Evolutionary conservation across 2,113 vertebrate genomes (phyloP), one percentile per base, ranked within the genome.

Genomic region (Trinectes maculatus): DNA sequence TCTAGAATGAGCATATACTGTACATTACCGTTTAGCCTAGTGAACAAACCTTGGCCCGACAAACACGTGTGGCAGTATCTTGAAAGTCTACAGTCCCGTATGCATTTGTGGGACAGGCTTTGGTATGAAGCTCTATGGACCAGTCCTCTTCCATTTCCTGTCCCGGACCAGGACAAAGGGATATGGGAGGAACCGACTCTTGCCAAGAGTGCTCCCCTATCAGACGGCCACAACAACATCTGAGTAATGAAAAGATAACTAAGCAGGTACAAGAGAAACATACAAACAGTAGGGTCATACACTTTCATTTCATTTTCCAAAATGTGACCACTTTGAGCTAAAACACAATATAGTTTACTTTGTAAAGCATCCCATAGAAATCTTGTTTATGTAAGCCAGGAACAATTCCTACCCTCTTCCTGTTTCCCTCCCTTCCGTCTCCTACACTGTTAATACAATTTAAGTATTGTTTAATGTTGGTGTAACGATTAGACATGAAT

Each of bases 1-100:
- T n/a, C n/a, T n/a, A n/a, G n/a, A n/a, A n/a, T 5, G 48, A 22
- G 9, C 5, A 64, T 59, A 29, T 22, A 29, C 1, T 42, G n/a
- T 42, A 8, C 16, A 51, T 7, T 51, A n/a, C n/a, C n/a, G 9
- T 36, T 36, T 8, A 2, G 34, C 34, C 34, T n/a, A 19, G 3
- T 26, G 16, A 15, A 59, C 92, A 71, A 78, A 96, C 98, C 96
- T 98, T 99, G 57, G 97, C 95, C 21, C 95, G 94, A 77, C 95
- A 95, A 9, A 92, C 94, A 3, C 95, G 94, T 19, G 87, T 87
- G 46, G 95, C 93, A 53, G 95, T 95, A 65, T 96, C 95, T 86
- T 98, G 93, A 86, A 99, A 99, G 85, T 92, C 97, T 53, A 99
- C 91, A 0, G 92, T 96, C 51, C 98, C 97, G 70, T 95, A 99